Base-by-base conservation (phyloP, 64 coral and sea anemone species). In the Orbicella faveolata region DNA sequence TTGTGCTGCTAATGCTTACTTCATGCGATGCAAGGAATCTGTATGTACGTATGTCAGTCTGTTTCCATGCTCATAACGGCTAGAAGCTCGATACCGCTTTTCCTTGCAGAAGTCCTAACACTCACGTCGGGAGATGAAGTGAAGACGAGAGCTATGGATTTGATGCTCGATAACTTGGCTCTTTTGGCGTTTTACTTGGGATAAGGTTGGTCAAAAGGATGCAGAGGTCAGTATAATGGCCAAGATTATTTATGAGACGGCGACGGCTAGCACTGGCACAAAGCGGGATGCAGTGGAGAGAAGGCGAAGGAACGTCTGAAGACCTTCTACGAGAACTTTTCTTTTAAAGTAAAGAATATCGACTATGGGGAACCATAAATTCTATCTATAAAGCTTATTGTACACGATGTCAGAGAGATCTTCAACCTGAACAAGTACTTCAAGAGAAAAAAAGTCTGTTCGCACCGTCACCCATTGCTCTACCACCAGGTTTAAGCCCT, bases 401-500 rank as follows among this genome's bases (percentile, higher is more conserved):
- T 87, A 14, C 90, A 83, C 37, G 74, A 90, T 64, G 69, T 76
- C 12, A 89, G 89, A 35, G 52, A 63, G n/a, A 74, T 95, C 2
- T 0, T 17, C 77, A 37, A 30, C 55, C 6, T 39, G 51, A n/a
- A 83, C 81, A 0, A 69, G 18, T 25, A 70, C 91, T 52, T 52
- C 66, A 34, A 53, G 89, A 36, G 68, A 95, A 61, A 79, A 91
- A 0, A 68, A 79, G 44, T 63, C 66, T 23, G 89, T 91, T 3
- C 89, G 93, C 17, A 91, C 89, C 6, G 93, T 95, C 16, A 96
- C 90, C 15, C 94, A 96, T 63, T 63, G 86, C 0, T 86, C 90
- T 2, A 76, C 86, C 2, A 92, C 73, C 48, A 84, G 78, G 15
- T 96, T 90, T 81, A 86, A 75, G n/a, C 8, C 73, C 26, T 53